Evolutionary conservation across 2,888 invertebrate genomes (phyloP), one percentile per base, ranked within the genome.

Genomic region (Yponomeuta cagnagella): DNA sequence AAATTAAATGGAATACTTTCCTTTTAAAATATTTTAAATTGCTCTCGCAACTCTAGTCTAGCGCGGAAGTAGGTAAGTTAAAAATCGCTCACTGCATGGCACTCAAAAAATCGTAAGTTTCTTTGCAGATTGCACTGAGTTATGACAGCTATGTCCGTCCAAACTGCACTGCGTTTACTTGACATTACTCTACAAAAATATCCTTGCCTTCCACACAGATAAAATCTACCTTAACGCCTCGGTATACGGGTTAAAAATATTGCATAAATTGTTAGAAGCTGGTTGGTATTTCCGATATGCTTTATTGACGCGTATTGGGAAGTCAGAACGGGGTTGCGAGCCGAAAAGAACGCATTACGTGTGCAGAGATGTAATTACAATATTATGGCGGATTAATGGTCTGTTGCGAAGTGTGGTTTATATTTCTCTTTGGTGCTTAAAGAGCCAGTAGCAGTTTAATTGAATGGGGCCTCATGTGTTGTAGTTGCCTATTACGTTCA

Each of bases 71-170:
- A 2, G 5, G 15, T 58, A 0, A 5, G 52, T 12, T 12, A 0
- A 15, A 15, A 58, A 58, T 15, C 52, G 52, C 52, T 58, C 15
- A 58, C 52, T 58, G 0, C 15, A 58, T 58, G 52, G 52, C 52
- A 58, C 52, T 6, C 52, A 8, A 4, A 58, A 12, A 58, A 58
- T 15, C 15, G 12, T 12, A 15, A 12, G 52, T 58, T 58, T 58
- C 52, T 58, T 58, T 72, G 73, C 75, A 77, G 75, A 76, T 79
- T 78, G 76, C 73, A 72, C 72, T 75, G 75, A 79, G 75, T 77
- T 77, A 78, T 77, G 76, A 76, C 74, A 75, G 76, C 75, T 74
- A 78, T 77, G 76, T 77, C 75, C 73, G 73, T 74, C 31, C 31
- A 23, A 31, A 31, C 52, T 58, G 52, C 52, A 5, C 4, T 58